Base-by-base conservation (phyloP, 2,797 vertebrate genomes). In the Lophius americanus region DNA sequence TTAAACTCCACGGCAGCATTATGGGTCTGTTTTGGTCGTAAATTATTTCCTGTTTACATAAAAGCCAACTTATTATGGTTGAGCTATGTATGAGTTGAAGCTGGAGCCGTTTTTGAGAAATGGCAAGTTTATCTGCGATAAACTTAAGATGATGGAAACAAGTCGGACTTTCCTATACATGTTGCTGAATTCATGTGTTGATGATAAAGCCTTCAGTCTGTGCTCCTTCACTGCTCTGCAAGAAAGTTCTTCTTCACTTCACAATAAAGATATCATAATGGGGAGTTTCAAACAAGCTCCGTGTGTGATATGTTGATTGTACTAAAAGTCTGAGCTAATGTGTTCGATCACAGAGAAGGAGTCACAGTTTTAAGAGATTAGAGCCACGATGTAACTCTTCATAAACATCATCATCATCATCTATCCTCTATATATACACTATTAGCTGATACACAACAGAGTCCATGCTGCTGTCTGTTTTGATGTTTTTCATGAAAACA, bases 401-500 rank as follows among this genome's bases (percentile, higher is more conserved):
- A 23, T 23, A 23, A 23, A 23, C 23, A 23, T 23, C 23, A 23
- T 23, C 59, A 51, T 51, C 50, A 46, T 57, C 41, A 35, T 48
- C 37, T 13, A 7, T 38, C 33, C 59, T 37, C 12, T 0, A 12
- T 23, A 23, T 23, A 23, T 23, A 23, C 44, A 68, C 7, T 7
- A 32, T n/a, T 42, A 14, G 35, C 35, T 51, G 51, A 53, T 9
- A 51, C 10, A 42, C n/a, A 61, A 13, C 10, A 63, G 60, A 73
- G 49, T 63, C 37, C 4, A 44, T 35, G 2, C 37, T 2, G 1
- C 39, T 53, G 32, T 56, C 9, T 53, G 51, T 53, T 59, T 52
- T 72, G n/a, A 57, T 63, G 68, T 59, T 38, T 56, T 11, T 50
- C 51, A 60, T 66, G 55, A 63, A 64, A 68, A 53, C 60, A 47